Evolutionary conservation across 2,888 invertebrate species (phyloP), one percentile per base, ranked within the genome.

Genomic region (Athalia rosae): DNA sequence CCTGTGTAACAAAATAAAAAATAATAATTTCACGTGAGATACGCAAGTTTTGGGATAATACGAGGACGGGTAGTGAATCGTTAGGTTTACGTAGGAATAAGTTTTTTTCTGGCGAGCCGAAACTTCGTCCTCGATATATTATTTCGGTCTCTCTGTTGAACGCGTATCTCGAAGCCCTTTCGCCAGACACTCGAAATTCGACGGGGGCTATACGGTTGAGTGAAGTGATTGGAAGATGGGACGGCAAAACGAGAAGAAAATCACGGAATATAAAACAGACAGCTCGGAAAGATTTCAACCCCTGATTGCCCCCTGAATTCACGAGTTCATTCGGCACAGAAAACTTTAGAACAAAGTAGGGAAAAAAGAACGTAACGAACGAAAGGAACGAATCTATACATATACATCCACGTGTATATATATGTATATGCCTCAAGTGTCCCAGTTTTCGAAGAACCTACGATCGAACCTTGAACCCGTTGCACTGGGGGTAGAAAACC

Each of bases 81-180:
- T 53, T 11, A n/a, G n/a, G 53, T 53, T 9, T 53, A 28, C 9
- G 41, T 28, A 11, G n/a, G 50, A 50, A 53, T 67, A 41, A 9
- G 11, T 47, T 47, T 6, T 4, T 64, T 3, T 13, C 13, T 6
- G 50, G 11, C n/a, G n/a, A n/a, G n/a, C 2, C 62, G 62, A 62
- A 62, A 15, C 15, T 41, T 13, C 4, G 62, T 7, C n/a, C 4
- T 15, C 8, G 47, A n/a, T 45, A 62, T n/a, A n/a, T n/a, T n/a
- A n/a, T 64, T 9, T 6, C 9, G 43, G 71, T 58, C 13, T 15
- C n/a, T 58, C 45, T 58, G 71, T 58, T 58, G 71, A 58, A 58
- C 4, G 28, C 56, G 45, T n/a, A 58, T 43, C 9, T 58, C 28
- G 28, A 28, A 28, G 28, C 28, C 28, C 7, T 69, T 2, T 13